These are phyloP conservation scores for Dicaeum eximium DNA, from an alignment of 2,113 vertebrate genomes.

Conservation along the genomic window DNA sequence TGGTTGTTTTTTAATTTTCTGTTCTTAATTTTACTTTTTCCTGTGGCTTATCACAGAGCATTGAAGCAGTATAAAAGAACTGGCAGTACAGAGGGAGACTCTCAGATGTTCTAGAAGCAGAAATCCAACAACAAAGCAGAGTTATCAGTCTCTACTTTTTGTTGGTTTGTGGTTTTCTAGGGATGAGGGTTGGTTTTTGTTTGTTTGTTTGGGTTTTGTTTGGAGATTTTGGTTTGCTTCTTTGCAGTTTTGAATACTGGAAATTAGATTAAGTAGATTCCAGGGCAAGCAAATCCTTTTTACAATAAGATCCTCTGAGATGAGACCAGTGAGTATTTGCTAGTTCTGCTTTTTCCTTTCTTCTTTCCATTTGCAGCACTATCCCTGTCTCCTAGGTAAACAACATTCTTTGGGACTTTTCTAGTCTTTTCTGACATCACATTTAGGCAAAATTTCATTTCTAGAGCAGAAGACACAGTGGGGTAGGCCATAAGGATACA, in stretches of 20 bases:
- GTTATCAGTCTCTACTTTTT: background rate
- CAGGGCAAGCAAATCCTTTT: background rate
- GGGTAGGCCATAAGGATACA: background rate
- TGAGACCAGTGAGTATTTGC: background rate
- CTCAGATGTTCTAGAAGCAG: background rate
- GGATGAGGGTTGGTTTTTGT: background rate
- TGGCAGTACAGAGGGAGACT: background rate
- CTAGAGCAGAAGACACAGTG: background rate
- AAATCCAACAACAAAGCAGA: background rate
- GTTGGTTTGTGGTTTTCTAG: background rate
- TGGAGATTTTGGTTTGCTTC: background rate
- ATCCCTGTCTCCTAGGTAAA: background rate
- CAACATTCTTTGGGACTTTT: background rate
- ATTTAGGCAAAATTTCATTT: background rate
- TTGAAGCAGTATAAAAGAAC: background rate
- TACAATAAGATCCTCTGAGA: background rate
- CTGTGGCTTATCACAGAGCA: accelerated
- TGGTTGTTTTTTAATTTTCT: background rate
- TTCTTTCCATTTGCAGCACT: background rate
- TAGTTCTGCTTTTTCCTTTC: background rate
- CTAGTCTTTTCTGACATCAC: background rate
- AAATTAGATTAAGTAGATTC: background rate
- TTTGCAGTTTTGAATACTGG: background rate
- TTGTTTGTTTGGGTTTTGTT: background rate
- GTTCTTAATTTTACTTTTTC: background rate